A percentile compares a stretch with the other conserved stretches of the same genome.
Evolutionary conservation across 2,797 vertebrate species (phyloP).

Genomic region (Aplochiton taeniatus): DNA sequence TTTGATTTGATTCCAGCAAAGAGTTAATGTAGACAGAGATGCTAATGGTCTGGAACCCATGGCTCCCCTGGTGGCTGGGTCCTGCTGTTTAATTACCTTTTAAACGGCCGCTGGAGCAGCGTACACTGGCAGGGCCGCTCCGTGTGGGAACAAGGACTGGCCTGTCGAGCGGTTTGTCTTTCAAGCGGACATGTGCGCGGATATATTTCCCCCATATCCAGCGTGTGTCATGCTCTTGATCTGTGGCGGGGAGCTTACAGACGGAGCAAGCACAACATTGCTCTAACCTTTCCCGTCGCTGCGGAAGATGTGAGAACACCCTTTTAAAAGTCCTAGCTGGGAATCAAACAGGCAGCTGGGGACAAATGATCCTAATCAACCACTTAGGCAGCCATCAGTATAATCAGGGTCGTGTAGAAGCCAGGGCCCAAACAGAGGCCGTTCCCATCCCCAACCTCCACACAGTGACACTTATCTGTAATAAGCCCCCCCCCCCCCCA

Average conservation of each 20-base stretch:
- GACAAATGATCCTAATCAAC: slow-evolving; percentile 61
- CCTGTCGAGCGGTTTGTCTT: slow-evolving; percentile 51
- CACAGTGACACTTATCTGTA: slow-evolving; percentile 57
- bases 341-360: slow-evolving; percentile 49
- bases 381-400: slow-evolving; percentile 65
- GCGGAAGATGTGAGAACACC: slow-evolving; percentile 46
- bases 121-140: slow-evolving; percentile 31
- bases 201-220: slow-evolving; percentile 30
- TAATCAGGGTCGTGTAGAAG: slow-evolving; percentile 59
- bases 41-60: slow-evolving; percentile 63
- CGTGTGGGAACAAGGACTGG: slow-evolving; percentile 39
- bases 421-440: slow-evolving; percentile 47
- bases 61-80: slow-evolving; percentile 34
- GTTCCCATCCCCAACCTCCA: slow-evolving; percentile 60
- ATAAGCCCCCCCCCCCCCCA: slow-evolving; percentile 56
- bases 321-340: slow-evolving; percentile 53
- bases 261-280: slow-evolving; percentile 7
- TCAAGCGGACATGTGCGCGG: slow-evolving; percentile 46
- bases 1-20: slow-evolving; percentile 43
- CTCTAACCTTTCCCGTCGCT: slow-evolving; percentile 35
- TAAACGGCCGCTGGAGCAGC: slow-evolving; percentile 55
- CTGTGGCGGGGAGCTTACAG: slow-evolving; percentile 1
- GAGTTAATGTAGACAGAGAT: slow-evolving; percentile 56
- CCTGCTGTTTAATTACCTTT: slow-evolving; percentile 67
- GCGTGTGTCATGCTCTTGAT: slow-evolving; percentile 16